These are phyloP conservation scores for Acipenser oxyrinchus DNA, from an alignment of 2,797 vertebrate species.

Conservation along the genomic window DNA sequence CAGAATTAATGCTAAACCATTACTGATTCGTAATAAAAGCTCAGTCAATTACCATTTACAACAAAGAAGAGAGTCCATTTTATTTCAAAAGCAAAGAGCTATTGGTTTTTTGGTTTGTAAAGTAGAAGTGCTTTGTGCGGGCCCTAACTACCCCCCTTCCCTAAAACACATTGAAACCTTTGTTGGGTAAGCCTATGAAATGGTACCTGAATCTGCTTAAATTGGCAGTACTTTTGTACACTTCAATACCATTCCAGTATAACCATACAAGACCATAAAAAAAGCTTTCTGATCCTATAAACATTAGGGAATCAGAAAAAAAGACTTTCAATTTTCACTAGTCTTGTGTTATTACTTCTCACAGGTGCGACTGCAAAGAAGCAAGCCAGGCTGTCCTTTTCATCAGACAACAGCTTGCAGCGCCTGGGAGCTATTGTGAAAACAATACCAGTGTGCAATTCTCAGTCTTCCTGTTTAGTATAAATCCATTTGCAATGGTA, in stretches of 20 bases:
- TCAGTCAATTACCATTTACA: slow-evolving; percentile 32
- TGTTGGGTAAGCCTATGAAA: slow-evolving; percentile 28
- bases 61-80: slow-evolving; percentile 17
- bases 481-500: not conserved
- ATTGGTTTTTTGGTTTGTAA: slow-evolving; percentile 25
- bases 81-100: slow-evolving; percentile 14
- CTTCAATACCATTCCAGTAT: slow-evolving; percentile 27
- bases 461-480: not conserved
- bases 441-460: not conserved
- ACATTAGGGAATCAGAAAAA: not conserved
- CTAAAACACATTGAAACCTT: slow-evolving; percentile 29
- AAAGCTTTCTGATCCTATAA: not conserved
- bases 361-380: slow-evolving; percentile 45
- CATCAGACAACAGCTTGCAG: not conserved
- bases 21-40: slow-evolving; percentile 19
- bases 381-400: not conserved
- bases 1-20: not conserved
- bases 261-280: slow-evolving; percentile 21
- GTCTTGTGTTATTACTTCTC: slow-evolving; percentile 51
- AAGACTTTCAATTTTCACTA: slow-evolving; percentile 32
- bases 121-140: slow-evolving; percentile 12
- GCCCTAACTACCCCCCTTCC: not conserved
- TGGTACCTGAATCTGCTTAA: slow-evolving; percentile 27
- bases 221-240: slow-evolving; percentile 28
- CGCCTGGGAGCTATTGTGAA: not conserved